Conservation (phyloP, 1,140 invertebrate species). For the Apis mellifera region DNA sequence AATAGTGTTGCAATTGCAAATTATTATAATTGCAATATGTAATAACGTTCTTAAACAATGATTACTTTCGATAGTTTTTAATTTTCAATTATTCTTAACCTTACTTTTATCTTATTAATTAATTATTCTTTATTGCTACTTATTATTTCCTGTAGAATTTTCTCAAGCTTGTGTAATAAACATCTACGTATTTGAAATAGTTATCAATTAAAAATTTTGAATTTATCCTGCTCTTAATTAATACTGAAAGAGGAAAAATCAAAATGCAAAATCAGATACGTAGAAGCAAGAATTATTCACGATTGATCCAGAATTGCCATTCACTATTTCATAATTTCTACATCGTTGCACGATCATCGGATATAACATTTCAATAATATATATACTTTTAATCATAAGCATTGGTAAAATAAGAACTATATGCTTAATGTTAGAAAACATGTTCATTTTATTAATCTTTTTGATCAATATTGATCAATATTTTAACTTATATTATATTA, state of each 20-base stretch:
- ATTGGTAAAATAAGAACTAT: not conserved
- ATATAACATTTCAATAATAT: not conserved
- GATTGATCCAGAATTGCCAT: constrained; percentile 2
- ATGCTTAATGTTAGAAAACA: not conserved
- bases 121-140: too few species aligned
- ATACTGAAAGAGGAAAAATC: not conserved
- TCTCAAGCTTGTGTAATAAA: too few species aligned
- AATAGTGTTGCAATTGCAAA: not conserved
- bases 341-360: not conserved
- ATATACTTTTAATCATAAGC: not conserved
- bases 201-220: too few species aligned
- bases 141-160: too few species aligned
- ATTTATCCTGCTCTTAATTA: not conserved
- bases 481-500: not conserved
- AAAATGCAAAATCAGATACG: not conserved
- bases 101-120: too few species aligned
- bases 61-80: too few species aligned
- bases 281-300: not conserved
- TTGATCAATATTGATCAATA: not conserved
- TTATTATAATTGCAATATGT: too few species aligned
- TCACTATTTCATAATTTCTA: constrained; percentile 42
- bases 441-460: constrained; percentile 2
- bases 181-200: too few species aligned
- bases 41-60: too few species aligned
- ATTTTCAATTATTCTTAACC: too few species aligned